phyloP scores from a whole-genome alignment of 1,140 invertebrate genomes.

The Calliopsis andreniformis region DNA sequence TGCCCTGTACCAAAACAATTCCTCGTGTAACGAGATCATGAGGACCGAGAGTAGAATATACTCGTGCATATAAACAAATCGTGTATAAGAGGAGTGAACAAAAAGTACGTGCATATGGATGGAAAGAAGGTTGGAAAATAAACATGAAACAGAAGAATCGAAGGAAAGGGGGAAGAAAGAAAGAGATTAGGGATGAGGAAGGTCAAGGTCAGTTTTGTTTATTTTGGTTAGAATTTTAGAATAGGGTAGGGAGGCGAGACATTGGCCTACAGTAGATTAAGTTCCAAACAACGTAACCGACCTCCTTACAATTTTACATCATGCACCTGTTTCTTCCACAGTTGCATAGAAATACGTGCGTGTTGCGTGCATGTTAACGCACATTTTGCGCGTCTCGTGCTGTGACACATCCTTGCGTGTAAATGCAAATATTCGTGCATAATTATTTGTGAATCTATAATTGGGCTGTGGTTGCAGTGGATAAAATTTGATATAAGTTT shows the following conservation, averaged over 20 bases:
- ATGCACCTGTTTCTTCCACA: constrained; percentile 55
- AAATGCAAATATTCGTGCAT: constrained; percentile 30
- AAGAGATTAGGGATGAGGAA: no score
- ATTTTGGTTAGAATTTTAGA: background rate
- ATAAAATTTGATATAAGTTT: no score
- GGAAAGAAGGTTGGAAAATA: background rate
- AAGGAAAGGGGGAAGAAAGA: background rate
- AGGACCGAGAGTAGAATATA: constrained; percentile 29
- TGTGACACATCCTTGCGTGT: constrained; percentile 25
- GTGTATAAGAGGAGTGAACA: constrained; percentile 15
- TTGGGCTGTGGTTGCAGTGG: no score
- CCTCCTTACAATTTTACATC: constrained; percentile 53
- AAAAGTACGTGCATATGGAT: constrained; percentile 22
- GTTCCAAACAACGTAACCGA: constrained; percentile 71
- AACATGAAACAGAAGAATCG: constrained; percentile 7
- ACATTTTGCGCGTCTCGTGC: constrained; percentile 23
- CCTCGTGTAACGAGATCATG: constrained; percentile 17
- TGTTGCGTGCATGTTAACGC: constrained; percentile 55
- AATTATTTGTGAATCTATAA: background rate
- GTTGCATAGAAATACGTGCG: constrained; percentile 60
- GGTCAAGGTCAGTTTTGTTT: background rate
- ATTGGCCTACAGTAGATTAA: constrained; percentile 52
- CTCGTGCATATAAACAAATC: constrained; percentile 26
- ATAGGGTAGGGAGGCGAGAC: background rate
- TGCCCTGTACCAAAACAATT: constrained; percentile 35